Evolutionary conservation across 2,888 invertebrate species (phyloP), one percentile per base, ranked within the genome.

Genomic region (Melipona bicolor): DNA sequence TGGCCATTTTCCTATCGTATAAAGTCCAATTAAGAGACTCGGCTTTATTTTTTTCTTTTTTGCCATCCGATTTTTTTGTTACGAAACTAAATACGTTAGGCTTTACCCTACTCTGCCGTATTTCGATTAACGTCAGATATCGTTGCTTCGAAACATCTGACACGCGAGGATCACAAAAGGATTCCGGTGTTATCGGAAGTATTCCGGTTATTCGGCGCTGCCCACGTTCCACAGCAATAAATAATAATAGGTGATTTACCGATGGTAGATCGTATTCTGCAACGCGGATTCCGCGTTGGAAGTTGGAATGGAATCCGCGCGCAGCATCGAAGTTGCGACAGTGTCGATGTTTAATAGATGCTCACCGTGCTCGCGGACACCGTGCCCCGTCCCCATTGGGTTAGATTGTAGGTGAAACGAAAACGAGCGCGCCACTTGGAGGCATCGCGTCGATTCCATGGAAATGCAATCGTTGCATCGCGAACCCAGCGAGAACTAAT

Each of bases 291-390:
- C 67, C 79, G 50, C 11, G 52, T 11, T 54, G 36, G n/a, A 71
- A 67, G 67, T 68, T 43, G 15, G 52, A n/a, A 11, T 67, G 52
- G 11, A 43, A 9, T 43, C 43, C 50, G 52, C 64, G 19, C 11
- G 43, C 43, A 76, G 76, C 50, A 71, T 32, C 27, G 56, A 59
- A 56, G n/a, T 56, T 56, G 56, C 69, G 15, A 21, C 27, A 15
- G 24, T 61, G 73, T 73, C 64, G 70, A 49, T 64, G 54, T 65
- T 79, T 75, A 79, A 79, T 79, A 64, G 62, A 70, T 64, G 56
- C 54, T 56, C n/a, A 11, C n/a, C n/a, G 56, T 56, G 56, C 32
- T 56, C 56, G 56, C 13, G 56, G 56, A 56, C 56, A 4, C 56
- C n/a, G n/a, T 59, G 13, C 21, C 13, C 36, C 36, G 32, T 32